phyloP scores from a whole-genome alignment of 1,140 invertebrate genomes.

The Drosophila miranda region DNA sequence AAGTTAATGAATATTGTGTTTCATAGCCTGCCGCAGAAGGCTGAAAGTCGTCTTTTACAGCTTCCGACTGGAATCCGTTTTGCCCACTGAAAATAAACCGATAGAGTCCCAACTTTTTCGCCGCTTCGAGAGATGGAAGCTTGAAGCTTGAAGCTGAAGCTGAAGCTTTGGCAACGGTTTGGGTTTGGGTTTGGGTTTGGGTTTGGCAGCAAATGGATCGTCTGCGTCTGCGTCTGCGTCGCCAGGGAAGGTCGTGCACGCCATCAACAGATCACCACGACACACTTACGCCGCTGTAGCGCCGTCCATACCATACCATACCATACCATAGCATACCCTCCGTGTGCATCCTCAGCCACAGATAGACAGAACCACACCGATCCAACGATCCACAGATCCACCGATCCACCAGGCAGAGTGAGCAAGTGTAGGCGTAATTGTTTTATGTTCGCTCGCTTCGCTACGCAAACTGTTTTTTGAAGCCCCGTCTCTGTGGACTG shows the following conservation, averaged over 20 bases:
- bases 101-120: constrained; percentile 25
- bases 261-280: constrained; percentile 65
- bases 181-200: constrained; percentile 4
- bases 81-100: constrained; percentile 40
- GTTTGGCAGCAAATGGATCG: constrained; percentile 13
- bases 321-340: constrained; percentile 12
- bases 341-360: not conserved
- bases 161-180: constrained; percentile 1
- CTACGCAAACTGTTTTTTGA: constrained; percentile 49
- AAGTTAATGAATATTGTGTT: constrained; percentile 81
- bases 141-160: too few species aligned
- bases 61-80: constrained; percentile 79
- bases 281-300: constrained; percentile 54
- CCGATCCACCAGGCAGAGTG: constrained; percentile 9
- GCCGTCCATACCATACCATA: constrained; percentile 22
- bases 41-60: constrained; percentile 65
- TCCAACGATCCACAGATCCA: too few species aligned
- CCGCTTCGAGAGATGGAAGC: too few species aligned
- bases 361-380: not conserved
- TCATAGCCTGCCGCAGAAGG: constrained; percentile 72
- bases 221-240: too few species aligned
- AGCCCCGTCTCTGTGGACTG: too few species aligned
- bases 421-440: constrained; percentile 76
- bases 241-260: constrained; percentile 61
- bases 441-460: constrained; percentile 72